These are phyloP conservation scores for Pseudomugil tenellus DNA, from an alignment of 2,797 vertebrate genomes.

Conservation along the genomic window DNA sequence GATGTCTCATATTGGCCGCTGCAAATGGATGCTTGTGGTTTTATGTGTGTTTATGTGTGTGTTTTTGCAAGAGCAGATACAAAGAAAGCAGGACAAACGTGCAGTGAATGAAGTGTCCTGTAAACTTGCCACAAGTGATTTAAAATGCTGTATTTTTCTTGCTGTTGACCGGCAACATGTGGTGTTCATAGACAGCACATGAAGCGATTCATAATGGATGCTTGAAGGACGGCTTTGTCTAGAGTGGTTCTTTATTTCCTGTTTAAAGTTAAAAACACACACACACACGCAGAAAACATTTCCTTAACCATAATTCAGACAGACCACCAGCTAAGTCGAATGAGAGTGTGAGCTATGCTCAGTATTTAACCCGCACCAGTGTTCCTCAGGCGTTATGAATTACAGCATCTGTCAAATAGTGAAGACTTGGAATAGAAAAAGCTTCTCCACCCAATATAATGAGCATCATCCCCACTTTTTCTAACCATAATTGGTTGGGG, in stretches of 20 bases:
- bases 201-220: constrained; percentile 72
- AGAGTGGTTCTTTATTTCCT: constrained; percentile 55
- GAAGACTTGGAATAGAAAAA: constrained; percentile 51
- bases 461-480: constrained; percentile 55
- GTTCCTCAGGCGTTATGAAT: constrained; percentile 56
- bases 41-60: constrained; percentile 59
- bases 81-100: constrained; percentile 53
- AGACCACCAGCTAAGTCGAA: constrained; percentile 72
- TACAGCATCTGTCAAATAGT: constrained; percentile 59
- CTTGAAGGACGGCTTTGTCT: constrained; percentile 72
- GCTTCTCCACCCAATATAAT: constrained; percentile 72
- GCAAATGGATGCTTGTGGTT: constrained; percentile 14
- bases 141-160: constrained; percentile 75
- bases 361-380: constrained; percentile 53
- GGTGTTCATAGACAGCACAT: constrained; percentile 79
- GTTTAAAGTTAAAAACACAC: constrained; percentile 62
- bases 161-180: constrained; percentile 80
- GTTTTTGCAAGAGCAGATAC: constrained; percentile 56
- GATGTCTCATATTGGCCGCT: constrained; percentile 24
- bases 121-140: constrained; percentile 81
- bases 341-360: constrained; percentile 45
- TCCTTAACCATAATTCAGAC: constrained; percentile 67
- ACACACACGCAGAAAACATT: constrained; percentile 70
- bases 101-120: constrained; percentile 54
- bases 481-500: constrained; percentile 72